Evolutionary conservation across 2,113 vertebrate genomes (phyloP), one percentile per base, ranked within the genome.

Genomic region (Sander lucioperca): DNA sequence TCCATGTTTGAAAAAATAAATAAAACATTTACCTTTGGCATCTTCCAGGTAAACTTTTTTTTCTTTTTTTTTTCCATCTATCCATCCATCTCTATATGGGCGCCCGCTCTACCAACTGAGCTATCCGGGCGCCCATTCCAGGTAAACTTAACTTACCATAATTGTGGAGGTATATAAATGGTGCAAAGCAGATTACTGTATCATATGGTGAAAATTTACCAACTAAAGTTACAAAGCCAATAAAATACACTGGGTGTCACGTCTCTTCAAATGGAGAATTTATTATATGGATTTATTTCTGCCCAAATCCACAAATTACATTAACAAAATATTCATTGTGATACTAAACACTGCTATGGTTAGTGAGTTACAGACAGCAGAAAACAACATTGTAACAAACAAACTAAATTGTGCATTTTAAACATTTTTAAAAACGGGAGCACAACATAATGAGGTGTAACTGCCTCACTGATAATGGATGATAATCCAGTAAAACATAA

Each of bases 211-310:
- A 23, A 58, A 2, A 39, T 61, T 1, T 73, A 10, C 39, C 39
- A 43, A 43, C 39, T 43, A 0, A 69, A 25, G 21, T 45, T 47
- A 51, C 3, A 16, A 63, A 43, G n/a, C 5, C 53, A 73, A 72
- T 47, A 56, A 85, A 61, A 43, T 21, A 13, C 64, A 67, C 47
- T 19, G 3, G 3, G 1, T 23, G 25, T 33, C 15, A 70, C 0
- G 1, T 69, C 33, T 51, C 23, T 71, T 77, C 74, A 74, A 50
- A 74, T 74, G 18, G 15, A 75, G 25, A 59, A n/a, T 92, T 91
- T 89, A 91, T 86, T 90, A 27, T 45, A 27, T 5, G 74, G 5
- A 2, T 71, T 50, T 27, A 10, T 25, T 33, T 57, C 50, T 74
- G 33, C 0, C 14, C 14, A 48, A 77, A 63, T 50, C 3, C 78